Base-by-base conservation (phyloP, 2,797 vertebrate species). In the Thripadectes ignobilis region DNA sequence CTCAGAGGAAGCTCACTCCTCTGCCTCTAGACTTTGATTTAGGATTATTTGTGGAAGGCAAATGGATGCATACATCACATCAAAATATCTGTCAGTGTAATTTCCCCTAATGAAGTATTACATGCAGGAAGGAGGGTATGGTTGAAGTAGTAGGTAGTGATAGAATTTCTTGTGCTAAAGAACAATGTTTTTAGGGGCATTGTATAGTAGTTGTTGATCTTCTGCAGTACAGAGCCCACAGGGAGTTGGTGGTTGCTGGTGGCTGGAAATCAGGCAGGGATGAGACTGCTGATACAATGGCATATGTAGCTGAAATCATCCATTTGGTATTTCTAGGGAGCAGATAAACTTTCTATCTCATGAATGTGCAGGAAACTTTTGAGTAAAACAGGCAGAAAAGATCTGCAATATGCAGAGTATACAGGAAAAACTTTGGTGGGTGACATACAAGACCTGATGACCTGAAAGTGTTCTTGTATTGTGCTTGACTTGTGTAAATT, bases 21-120 rank as follows among this genome's bases (percentile, higher is more conserved):
- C 80, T 91, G 43, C 62, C 73, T 89, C 74, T 69, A 85, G 89
- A 24, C 66, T 89, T 92, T 91, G 94, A 93, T 85, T 94, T 92
- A 94, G 92, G 34, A 41, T 83, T 78, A 92, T 91, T 93, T 93
- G 91, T 76, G 66, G 79, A 65, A 89, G 46, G 76, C 19, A 96
- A 97, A 94, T 82, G 58, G 89, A 92, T 89, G 84, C 61, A 59
- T 80, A 45, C 23, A 66, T 92, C 84, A 63, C 36, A 77, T 75
- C 57, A 82, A 80, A 77, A 77, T 78, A 85, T 36, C 36, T 75
- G 65, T n/a, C 72, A 29, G n/a, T 38, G 69, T 84, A 41, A 85
- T 86, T 88, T 91, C 76, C 82, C 36, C 51, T 95, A 81, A 93
- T 0, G 2, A 90, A 85, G 88, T 62, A 84, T 15, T 81, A 17